Percentiles rank a stretch among this genome's conserved stretches.
Conservation (phyloP, 2,797 vertebrate species). For the Phalanger gymnotis region DNA sequence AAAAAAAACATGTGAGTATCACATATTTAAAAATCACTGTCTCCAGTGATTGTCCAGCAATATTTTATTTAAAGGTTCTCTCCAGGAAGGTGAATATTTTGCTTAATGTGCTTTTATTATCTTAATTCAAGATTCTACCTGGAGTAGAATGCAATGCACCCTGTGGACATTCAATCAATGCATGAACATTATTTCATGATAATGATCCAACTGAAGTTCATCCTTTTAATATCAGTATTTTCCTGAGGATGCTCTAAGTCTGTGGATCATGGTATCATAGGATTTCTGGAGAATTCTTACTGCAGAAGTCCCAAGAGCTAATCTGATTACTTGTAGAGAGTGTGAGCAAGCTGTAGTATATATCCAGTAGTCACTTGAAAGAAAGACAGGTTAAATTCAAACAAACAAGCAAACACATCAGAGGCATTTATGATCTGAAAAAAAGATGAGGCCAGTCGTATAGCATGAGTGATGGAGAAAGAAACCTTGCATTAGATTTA, state of each 20-base stretch:
- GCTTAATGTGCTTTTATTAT: background rate
- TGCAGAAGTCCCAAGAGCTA: background rate
- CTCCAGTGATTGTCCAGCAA: background rate
- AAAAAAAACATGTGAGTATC: background rate
- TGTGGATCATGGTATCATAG: background rate
- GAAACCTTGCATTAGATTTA: background rate
- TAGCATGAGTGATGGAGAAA: background rate
- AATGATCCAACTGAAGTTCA: background rate
- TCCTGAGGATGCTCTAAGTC: background rate
- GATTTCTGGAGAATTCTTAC: background rate
- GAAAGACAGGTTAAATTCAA: background rate
- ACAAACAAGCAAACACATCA: background rate
- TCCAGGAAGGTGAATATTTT: background rate
- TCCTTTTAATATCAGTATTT: background rate
- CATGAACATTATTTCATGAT: background rate
- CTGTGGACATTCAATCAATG: slow-evolving; percentile 12
- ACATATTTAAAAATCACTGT: background rate
- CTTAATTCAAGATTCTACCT: background rate
- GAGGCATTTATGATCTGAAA: background rate
- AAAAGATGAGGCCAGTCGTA: background rate
- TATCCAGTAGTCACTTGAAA: background rate
- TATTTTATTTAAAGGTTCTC: background rate
- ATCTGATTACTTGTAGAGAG: background rate
- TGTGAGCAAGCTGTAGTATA: background rate
- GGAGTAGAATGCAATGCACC: background rate